Conservation (phyloP, 35 echinoderm and acorn worm genomes). For the Apostichopus japonicus region DNA sequence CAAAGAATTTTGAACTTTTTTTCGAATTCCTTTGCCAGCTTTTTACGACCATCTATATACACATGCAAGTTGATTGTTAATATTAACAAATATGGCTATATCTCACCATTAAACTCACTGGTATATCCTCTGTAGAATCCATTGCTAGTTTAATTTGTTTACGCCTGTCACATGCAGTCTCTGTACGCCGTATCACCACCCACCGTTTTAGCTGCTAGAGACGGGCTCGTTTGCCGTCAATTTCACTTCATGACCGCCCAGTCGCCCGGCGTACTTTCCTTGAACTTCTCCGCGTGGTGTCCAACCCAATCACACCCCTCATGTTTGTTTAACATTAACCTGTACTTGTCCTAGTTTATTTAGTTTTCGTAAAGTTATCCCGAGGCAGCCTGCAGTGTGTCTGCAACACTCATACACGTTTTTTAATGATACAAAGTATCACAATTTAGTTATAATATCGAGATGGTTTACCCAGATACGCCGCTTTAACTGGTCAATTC, state of each 20-base stretch:
- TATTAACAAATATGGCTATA: too few relatives aligned
- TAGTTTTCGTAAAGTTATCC: neutral
- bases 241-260: constrained; percentile 15
- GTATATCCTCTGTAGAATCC: too few relatives aligned
- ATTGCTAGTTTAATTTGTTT: constrained; percentile 17
- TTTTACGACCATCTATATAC: too few relatives aligned
- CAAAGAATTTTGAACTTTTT: too few relatives aligned
- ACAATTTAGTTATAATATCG: too few relatives aligned
- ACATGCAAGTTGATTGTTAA: too few relatives aligned
- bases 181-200: neutral
- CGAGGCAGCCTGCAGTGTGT: constrained; percentile 15
- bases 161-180: neutral
- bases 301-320: constrained; percentile 20
- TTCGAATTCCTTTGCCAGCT: too few relatives aligned
- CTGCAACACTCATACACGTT: neutral
- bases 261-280: constrained; percentile 25
- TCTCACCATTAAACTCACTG: too few relatives aligned
- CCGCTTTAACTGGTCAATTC: too few relatives aligned
- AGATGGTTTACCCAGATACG: too few relatives aligned
- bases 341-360: constrained; percentile 46
- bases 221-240: neutral
- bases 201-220: neutral
- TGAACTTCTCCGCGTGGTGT: constrained; percentile 32
- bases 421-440: too few relatives aligned
- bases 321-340: constrained; percentile 56